phyloP scores from a whole-genome alignment of 2,888 invertebrate species.

The Drosophila picticornis region DNA sequence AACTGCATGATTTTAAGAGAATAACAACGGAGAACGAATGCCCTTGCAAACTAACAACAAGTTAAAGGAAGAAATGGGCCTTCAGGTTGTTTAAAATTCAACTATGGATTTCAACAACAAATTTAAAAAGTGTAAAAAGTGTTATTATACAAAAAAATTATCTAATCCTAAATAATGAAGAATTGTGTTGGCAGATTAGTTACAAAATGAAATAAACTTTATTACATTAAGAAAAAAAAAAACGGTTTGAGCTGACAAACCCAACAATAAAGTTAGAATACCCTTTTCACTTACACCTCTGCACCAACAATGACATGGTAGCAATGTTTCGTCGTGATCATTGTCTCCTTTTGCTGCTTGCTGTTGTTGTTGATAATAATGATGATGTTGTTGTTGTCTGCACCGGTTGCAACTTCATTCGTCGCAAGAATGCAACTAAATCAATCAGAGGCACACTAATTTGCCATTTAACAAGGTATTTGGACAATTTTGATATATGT shows the following conservation, averaged over 20 bases:
- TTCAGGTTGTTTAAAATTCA: background rate
- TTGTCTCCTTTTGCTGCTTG: background rate
- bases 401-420: slow-evolving; percentile 78
- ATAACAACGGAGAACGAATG: slow-evolving; percentile 20
- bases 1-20: background rate
- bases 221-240: background rate
- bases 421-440: slow-evolving; percentile 80
- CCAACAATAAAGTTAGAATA: slow-evolving; percentile 7
- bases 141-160: too few relatives aligned
- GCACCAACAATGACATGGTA: slow-evolving; percentile 28
- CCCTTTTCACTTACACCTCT: slow-evolving; percentile 7
- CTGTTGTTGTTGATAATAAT: slow-evolving; percentile 26
- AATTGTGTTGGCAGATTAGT: background rate
- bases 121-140: background rate
- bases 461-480: slow-evolving; percentile 85
- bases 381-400: slow-evolving; percentile 53
- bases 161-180: background rate
- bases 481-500: slow-evolving; percentile 85
- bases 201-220: background rate
- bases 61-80: background rate
- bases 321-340: slow-evolving; percentile 11
- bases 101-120: background rate
- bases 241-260: background rate
- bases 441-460: slow-evolving; percentile 84
- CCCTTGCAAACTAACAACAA: slow-evolving; percentile 15